phyloP scores from a whole-genome alignment of 2,888 invertebrate genomes.

The Sussaba pulchella region DNA sequence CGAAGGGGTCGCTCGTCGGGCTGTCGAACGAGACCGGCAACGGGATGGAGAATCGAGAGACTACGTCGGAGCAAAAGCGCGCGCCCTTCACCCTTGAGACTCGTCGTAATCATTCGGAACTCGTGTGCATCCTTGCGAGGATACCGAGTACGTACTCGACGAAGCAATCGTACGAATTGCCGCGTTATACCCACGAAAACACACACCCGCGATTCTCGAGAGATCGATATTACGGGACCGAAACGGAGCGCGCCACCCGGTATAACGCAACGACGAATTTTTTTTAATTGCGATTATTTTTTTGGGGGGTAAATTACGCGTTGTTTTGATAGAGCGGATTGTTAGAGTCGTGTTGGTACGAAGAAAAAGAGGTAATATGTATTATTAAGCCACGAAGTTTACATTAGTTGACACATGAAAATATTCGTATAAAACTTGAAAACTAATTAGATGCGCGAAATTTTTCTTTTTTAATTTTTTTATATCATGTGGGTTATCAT shows the following conservation, averaged over 20 bases:
- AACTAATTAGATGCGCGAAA: no score
- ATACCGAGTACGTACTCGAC: constrained; percentile 9
- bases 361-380: no score
- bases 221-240: constrained; percentile 18
- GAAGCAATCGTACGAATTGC: constrained; percentile 24
- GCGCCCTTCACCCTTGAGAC: constrained; percentile 28
- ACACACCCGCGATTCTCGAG: neutral
- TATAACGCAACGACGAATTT: constrained; percentile 18
- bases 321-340: constrained; percentile 6
- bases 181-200: neutral
- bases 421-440: no score
- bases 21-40: neutral
- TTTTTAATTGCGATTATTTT: constrained; percentile 25
- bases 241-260: constrained; percentile 6
- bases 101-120: constrained; percentile 46
- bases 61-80: neutral
- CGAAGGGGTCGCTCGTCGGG: neutral
- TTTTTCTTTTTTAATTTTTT: no score
- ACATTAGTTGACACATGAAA: no score
- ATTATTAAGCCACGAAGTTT: no score
- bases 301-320: neutral
- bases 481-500: no score
- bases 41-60: neutral
- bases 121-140: constrained; percentile 41
- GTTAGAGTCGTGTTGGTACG: no score